Evolutionary conservation across 92 coral and sea anemone genomes (phyloP).

Genomic region (Anthopleura xanthogrammica): DNA sequence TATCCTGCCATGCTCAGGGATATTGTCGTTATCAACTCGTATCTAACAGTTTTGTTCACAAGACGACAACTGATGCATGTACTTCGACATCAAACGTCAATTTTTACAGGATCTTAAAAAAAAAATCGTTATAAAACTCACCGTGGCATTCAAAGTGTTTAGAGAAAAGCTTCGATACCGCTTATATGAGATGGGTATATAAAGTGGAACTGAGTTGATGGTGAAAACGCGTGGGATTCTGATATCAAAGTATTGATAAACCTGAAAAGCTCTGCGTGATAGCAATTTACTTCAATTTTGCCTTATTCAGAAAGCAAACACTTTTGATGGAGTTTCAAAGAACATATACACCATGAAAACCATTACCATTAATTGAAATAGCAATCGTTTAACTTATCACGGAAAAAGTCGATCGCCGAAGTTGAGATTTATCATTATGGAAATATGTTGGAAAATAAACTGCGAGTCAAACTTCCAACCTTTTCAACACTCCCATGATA

Average conservation of each 20-base stretch:
- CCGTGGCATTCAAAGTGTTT: neutral
- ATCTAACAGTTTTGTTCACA: too few species aligned
- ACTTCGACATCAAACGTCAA: too few species aligned
- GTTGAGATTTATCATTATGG: too few species aligned
- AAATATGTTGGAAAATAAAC: too few species aligned
- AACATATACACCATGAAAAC: neutral
- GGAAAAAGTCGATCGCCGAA: too few species aligned
- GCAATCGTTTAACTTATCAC: too few species aligned
- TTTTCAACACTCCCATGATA: too few species aligned
- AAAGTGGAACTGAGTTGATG: neutral
- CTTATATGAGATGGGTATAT: neutral
- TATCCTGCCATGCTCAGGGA: too few species aligned
- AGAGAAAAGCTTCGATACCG: neutral
- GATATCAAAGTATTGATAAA: neutral
- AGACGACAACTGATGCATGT: too few species aligned
- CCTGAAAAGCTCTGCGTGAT: neutral
- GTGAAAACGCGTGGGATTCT: neutral
- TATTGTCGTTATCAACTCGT: too few species aligned
- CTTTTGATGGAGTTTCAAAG: neutral
- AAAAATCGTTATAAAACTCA: neutral
- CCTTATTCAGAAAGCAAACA: neutral
- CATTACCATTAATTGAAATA: neutral
- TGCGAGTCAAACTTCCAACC: too few species aligned
- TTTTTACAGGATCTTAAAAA: too few species aligned
- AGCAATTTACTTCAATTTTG: neutral